A percentile compares a stretch with the other conserved stretches of the same genome.
phyloP scores from a whole-genome alignment of 2,888 invertebrate species.

The Proisotoma minuta region DNA sequence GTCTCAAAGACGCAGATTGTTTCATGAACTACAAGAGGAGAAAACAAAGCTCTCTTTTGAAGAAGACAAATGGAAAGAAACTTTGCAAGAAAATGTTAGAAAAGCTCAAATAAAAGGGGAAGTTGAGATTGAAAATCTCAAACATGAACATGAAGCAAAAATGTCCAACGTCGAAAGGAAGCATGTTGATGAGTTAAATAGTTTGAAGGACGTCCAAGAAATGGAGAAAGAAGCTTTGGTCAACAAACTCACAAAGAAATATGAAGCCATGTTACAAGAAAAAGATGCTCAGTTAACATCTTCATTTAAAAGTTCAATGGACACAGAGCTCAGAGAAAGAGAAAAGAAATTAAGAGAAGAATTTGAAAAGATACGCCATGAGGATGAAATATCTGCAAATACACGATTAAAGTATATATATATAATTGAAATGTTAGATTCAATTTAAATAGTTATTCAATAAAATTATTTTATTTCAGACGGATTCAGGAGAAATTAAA shows the following conservation, averaged over 20 bases:
- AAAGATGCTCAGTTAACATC: slow-evolving; percentile 66
- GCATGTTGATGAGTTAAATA: slow-evolving; percentile 54
- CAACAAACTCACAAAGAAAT: slow-evolving; percentile 61
- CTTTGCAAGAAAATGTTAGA: slow-evolving; percentile 38
- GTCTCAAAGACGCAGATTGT: slow-evolving; percentile 24
- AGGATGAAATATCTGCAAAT: slow-evolving; percentile 61
- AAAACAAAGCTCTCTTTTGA: slow-evolving; percentile 37
- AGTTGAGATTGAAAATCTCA: slow-evolving; percentile 38
- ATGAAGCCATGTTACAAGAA: slow-evolving; percentile 59
- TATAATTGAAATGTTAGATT: neutral
- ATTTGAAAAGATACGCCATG: slow-evolving; percentile 53
- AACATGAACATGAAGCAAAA: slow-evolving; percentile 56
- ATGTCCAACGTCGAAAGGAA: slow-evolving; percentile 51
- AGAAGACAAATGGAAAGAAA: slow-evolving; percentile 33
- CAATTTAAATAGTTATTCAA: neutral
- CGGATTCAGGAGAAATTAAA: slow-evolving; percentile 72
- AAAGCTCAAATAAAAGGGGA: slow-evolving; percentile 42
- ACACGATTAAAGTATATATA: slow-evolving; percentile 52
- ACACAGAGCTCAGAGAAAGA: slow-evolving; percentile 70
- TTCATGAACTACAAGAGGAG: slow-evolving; percentile 42
- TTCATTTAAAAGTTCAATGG: slow-evolving; percentile 67
- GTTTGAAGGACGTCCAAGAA: slow-evolving; percentile 60
- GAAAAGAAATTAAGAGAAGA: slow-evolving; percentile 67
- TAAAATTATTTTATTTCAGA: slow-evolving; percentile 52
- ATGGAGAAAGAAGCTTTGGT: slow-evolving; percentile 63